Evolutionary conservation across 92 coral and sea anemone genomes (phyloP), one percentile per base, ranked within the genome.

Genomic region (Palythoa heliodiscus): DNA sequence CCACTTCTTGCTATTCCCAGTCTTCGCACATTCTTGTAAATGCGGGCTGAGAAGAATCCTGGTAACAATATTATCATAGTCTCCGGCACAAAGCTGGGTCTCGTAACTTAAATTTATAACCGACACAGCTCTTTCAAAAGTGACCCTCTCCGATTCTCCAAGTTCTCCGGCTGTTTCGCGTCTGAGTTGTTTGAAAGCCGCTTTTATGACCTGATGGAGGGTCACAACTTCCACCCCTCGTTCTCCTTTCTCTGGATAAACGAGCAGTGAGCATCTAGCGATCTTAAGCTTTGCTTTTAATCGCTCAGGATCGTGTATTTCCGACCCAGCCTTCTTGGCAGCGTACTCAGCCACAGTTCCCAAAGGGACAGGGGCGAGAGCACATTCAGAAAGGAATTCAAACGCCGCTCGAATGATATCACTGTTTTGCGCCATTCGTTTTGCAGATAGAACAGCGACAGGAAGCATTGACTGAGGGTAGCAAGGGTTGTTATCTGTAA

Each of bases 321-420:
- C 83, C 15, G 74, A 19, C 13, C 60, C 83, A 58, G 91, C 82
- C n/a, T 86, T 63, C 29, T 54, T 54, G 43, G 87, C 74, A 64
- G 92, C 93, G 47, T 91, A 89, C 19, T 91, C 90, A 1, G 95
- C 88, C 24, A 95, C 88, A 43, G 89, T 87, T 43, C 88, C 93
- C 85, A 95, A 86, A n/a, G 98, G 98, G 7, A 95, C 90, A 17
- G 98, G 98, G 38, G 89, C 91, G 82, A 91, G 92, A 8, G 94
- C 87, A 70, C 98, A 95, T 25, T 87, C 85, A 66, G 98, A 95
- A 37, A 95, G 89, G 73, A 95, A 87, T 24, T 86, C 88, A 87
- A 95, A 95, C 43, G 98, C 88, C 24, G 93, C 83, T 37, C 88
- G 85, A 14, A 94, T 90, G 40, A 95, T 88, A 50, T 78, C 83